Evolutionary conservation across 1,140 invertebrate genomes (phyloP).

Genomic region (Brachionus koreanus): DNA sequence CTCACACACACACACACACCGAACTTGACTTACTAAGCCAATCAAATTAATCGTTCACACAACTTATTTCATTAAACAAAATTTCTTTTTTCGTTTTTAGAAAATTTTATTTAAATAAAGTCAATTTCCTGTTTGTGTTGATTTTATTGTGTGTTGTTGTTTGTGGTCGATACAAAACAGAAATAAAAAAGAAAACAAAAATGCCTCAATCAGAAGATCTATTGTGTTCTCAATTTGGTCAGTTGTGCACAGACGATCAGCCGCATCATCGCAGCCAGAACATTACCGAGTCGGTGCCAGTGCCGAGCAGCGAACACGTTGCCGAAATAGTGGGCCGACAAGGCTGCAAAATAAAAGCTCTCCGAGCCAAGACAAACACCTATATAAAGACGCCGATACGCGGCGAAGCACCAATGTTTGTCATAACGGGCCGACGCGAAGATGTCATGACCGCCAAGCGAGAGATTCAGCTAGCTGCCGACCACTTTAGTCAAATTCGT

Average conservation of each 20-base stretch:
- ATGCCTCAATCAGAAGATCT: slow-evolving; percentile 28
- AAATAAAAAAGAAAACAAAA: neutral
- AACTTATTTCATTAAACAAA: slow-evolving; percentile 10
- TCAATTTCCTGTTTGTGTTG: slow-evolving; percentile 25
- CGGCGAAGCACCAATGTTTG: slow-evolving; percentile 97
- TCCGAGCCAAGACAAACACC: slow-evolving; percentile 97
- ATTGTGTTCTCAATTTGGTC: neutral
- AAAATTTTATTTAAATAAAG: slow-evolving; percentile 27
- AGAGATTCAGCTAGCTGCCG: slow-evolving; percentile 94
- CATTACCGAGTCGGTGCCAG: slow-evolving; percentile 97
- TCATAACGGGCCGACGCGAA: slow-evolving; percentile 97
- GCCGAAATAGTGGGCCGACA: slow-evolving; percentile 99
- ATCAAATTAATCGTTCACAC: neutral
- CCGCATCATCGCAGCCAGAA: slow-evolving; percentile 46
- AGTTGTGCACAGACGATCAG: neutral
- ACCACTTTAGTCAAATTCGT: slow-evolving; percentile 97
- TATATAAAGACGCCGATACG: slow-evolving; percentile 99
- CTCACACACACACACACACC: neutral
- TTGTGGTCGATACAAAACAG: neutral
- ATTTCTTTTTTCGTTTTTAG: slow-evolving; percentile 8
- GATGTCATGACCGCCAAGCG: slow-evolving; percentile 92
- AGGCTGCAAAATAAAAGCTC: slow-evolving; percentile 99
- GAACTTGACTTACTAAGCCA: neutral
- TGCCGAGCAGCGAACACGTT: slow-evolving; percentile 97
- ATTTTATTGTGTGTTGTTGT: slow-evolving; percentile 1